A percentile compares a stretch with the other conserved stretches of the same genome.
Conservation (phyloP, 2,888 invertebrate species). For the Brenthis ino region DNA sequence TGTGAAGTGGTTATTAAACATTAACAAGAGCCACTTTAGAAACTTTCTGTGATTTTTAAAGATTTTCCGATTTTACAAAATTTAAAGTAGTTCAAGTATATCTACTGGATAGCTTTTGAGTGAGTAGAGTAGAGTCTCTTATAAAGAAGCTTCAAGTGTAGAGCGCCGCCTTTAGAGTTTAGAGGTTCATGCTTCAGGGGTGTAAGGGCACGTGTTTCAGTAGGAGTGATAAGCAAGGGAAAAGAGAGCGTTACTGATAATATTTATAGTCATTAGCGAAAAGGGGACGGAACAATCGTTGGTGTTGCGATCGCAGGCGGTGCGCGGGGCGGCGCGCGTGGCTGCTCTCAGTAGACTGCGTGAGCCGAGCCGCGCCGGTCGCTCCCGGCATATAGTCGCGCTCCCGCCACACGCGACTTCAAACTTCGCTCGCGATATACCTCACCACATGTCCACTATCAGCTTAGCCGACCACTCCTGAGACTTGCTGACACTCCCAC, state of each 20-base stretch:
- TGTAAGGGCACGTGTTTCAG: constrained; percentile 61
- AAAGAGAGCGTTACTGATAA: constrained; percentile 79
- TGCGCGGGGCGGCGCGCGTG: constrained; percentile 84
- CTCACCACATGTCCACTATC: constrained; percentile 52
- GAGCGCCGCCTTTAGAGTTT: constrained; percentile 9
- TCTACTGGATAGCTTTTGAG: not conserved
- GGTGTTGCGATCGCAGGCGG: constrained; percentile 70
- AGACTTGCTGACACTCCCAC: constrained; percentile 45
- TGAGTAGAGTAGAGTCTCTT: constrained; percentile 1
- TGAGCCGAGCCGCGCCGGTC: constrained; percentile 85
- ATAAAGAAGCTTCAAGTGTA: not conserved
- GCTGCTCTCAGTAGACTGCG: constrained; percentile 84
- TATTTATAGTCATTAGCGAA: constrained; percentile 82
- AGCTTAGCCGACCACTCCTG: constrained; percentile 29
- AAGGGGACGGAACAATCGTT: constrained; percentile 80
- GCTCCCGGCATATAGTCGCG: constrained; percentile 65
- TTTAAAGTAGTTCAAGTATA: not conserved
- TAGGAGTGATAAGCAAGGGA: constrained; percentile 75
- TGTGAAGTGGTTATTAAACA: constrained; percentile 32
- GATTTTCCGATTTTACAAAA: constrained; percentile 13
- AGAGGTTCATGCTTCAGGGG: constrained; percentile 19
- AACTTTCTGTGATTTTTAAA: not conserved
- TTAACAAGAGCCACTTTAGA: constrained; percentile 24
- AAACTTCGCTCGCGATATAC: constrained; percentile 76
- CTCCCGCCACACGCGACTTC: constrained; percentile 66